Percentiles rank a stretch among this genome's conserved stretches.
Conservation (phyloP, 2,113 vertebrate genomes). For the Typhlomys cinereus region DNA sequence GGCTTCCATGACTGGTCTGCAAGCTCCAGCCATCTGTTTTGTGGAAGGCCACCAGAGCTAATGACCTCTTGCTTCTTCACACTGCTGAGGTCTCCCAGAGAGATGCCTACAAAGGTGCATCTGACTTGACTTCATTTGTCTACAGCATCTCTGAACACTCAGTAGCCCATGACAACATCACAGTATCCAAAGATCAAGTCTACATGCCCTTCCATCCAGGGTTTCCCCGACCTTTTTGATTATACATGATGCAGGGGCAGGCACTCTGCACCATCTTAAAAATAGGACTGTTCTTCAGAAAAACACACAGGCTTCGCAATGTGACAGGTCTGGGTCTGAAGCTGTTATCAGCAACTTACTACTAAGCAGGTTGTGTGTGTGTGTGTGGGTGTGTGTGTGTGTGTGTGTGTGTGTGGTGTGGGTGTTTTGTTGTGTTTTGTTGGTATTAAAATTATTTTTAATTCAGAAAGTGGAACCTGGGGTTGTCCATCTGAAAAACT, state of each 20-base stretch:
- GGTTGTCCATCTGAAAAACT: background rate
- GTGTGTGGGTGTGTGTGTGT: background rate
- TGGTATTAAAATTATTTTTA: too few relatives aligned
- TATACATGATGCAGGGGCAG: background rate
- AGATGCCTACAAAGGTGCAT: background rate
- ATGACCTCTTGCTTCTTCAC: background rate
- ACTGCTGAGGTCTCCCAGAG: background rate
- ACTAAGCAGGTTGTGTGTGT: background rate
- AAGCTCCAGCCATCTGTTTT: background rate
- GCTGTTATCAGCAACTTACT: background rate
- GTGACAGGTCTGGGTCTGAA: background rate
- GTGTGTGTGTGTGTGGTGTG: too few relatives aligned
- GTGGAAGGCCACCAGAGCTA: background rate
- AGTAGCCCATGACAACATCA: background rate
- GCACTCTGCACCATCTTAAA: background rate
- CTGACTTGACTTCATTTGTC: background rate
- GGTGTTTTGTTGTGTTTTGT: too few relatives aligned
- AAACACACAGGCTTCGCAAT: background rate
- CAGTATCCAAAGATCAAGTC: background rate
- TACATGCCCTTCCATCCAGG: background rate
- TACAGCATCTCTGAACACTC: background rate
- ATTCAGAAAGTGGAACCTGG: background rate
- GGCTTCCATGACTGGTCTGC: accelerated
- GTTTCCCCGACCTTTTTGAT: background rate
- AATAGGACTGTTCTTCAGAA: background rate